Percentiles rank a stretch among this genome's conserved stretches.
phyloP scores from a whole-genome alignment of 2,888 invertebrate genomes.

The Stegophylla sp. region DNA sequence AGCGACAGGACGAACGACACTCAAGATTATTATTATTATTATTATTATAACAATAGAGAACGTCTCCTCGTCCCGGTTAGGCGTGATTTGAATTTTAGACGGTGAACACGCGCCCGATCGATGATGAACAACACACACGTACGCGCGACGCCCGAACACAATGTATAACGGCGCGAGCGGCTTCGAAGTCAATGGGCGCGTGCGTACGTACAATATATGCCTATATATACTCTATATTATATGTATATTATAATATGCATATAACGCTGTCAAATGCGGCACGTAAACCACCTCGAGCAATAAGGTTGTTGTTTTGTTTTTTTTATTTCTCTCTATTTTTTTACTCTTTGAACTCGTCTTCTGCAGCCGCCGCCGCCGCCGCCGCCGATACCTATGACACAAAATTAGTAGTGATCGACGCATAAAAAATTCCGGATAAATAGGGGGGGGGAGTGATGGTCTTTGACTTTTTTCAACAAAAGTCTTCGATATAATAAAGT shows the following conservation, averaged over 20 bases:
- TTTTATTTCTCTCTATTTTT: no score
- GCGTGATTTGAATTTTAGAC: no score
- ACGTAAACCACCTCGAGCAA: slow-evolving; percentile 49
- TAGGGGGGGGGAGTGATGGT: no score
- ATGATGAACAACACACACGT: background rate
- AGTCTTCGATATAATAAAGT: no score
- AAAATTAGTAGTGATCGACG: no score
- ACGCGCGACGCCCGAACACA: slow-evolving; percentile 25
- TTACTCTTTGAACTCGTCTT: slow-evolving; percentile 47
- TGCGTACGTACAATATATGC: background rate
- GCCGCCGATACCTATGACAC: slow-evolving; percentile 6
- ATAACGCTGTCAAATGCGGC: slow-evolving; percentile 39
- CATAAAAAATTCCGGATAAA: no score
- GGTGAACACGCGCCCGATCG: slow-evolving; percentile 14
- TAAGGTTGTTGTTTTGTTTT: slow-evolving; percentile 6
- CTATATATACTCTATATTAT: background rate
- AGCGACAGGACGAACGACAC: no score
- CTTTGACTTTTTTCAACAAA: no score
- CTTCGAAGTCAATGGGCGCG: slow-evolving; percentile 32
- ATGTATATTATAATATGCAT: background rate
- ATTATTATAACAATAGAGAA: no score
- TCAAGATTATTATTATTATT: no score
- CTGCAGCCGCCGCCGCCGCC: slow-evolving; percentile 31
- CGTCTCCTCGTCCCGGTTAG: no score
- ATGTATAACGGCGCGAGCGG: slow-evolving; percentile 28